Evolutionary conservation across 2,888 invertebrate genomes (phyloP).

Genomic region (Drosophila falleni): DNA sequence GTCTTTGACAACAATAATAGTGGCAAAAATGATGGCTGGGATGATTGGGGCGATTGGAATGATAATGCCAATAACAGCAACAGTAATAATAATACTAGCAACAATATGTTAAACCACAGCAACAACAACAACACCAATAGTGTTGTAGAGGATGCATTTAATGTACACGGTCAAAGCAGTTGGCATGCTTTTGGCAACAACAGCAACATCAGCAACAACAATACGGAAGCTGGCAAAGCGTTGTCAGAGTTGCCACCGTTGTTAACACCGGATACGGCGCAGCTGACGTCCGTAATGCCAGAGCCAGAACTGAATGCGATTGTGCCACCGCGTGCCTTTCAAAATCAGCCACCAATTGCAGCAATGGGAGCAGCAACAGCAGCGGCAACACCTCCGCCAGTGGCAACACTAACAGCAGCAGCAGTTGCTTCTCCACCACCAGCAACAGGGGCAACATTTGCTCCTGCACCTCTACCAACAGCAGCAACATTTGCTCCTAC

Average conservation of each 20-base stretch:
- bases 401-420: constrained; percentile 1
- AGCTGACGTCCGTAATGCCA: constrained; percentile 21
- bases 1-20: constrained; percentile 66
- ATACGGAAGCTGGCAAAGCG: constrained; percentile 29
- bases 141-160: constrained; percentile 88
- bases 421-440: too few species aligned
- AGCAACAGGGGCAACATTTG: not conserved
- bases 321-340: constrained; percentile 70
- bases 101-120: constrained; percentile 39
- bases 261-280: constrained; percentile 37
- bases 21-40: constrained; percentile 81
- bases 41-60: constrained; percentile 84
- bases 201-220: constrained; percentile 27
- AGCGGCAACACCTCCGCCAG: not conserved
- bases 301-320: constrained; percentile 69
- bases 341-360: constrained; percentile 55
- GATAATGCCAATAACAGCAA: constrained; percentile 68
- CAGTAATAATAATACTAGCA: constrained; percentile 36
- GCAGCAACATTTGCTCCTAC: not conserved
- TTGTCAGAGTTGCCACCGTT: constrained; percentile 45
- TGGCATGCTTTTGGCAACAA: constrained; percentile 60
- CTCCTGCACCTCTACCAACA: too few species aligned
- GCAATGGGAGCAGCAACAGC: constrained; percentile 7
- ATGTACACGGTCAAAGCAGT: constrained; percentile 83
- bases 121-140: constrained; percentile 71